Base-by-base conservation (phyloP, 1,140 invertebrate species). In the Drosophila ohnishii region DNA sequence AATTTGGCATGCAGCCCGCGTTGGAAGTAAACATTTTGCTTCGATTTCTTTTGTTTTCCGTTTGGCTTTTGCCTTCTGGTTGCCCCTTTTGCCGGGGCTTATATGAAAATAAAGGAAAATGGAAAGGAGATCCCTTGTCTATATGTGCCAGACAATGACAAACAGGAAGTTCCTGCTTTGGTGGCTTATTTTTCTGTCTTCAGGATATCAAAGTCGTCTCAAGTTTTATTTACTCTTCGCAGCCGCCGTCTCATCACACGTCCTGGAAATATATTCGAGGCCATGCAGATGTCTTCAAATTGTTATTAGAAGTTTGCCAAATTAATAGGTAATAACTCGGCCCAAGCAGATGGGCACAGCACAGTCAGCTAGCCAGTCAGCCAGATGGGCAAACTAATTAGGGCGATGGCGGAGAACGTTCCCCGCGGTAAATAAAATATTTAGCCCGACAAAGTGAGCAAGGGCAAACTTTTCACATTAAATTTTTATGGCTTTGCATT, bases 1-100 rank as follows among this genome's bases (percentile, higher is more conserved):
- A 81, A 81, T 85, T 85, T 78, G 55, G 82, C 74, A 86, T 75
- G 74, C 78, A 59, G 56, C 57, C 30, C 44, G 67, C 76, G 60
- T 76, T 60, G 61, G 63, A 80, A 55, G 73, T 64, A 78, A 85
- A 74, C 58, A 72, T 82, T 86, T 86, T 62, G 65, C 57, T 79
- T 60, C 70, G 61, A 65, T 66, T 66, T 51, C 55, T 59, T 75
- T 63, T 75, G 70, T 72, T 62, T 72, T 73, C 35, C 39, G 42
- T 35, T 28, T 56, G 69, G 32, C 57, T 50, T 64, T 44, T 40
- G 34, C 47, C 39, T 51, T 28, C 11, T 13, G 50, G 75, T 56
- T 40, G 19, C 51, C 56, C 61, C 30, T 62, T 82, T 78, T 64
- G 28, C 59, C 64, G 58, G 63, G 14, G 8, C 61, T 57, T 74